Percentiles rank a stretch among this genome's conserved stretches.
These are phyloP conservation scores for Brachionus sp. DNA, from an alignment of 1,140 invertebrate genomes.

Conservation along the genomic window DNA sequence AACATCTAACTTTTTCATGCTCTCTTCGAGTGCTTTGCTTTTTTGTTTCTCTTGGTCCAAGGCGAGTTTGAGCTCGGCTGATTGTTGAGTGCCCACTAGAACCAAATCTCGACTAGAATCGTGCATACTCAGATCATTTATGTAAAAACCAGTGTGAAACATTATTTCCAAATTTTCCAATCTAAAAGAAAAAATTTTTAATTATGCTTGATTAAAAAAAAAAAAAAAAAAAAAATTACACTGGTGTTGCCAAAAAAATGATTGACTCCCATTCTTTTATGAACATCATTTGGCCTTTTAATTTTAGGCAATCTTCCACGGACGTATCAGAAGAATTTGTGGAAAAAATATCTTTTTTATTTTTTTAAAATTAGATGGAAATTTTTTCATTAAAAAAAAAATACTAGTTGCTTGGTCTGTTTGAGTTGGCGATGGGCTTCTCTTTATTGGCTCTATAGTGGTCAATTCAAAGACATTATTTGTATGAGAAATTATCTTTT, in stretches of 20 bases:
- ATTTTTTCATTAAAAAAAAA: not conserved
- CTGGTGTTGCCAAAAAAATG: conserved; percentile 88
- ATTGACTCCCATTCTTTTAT: conserved; percentile 96
- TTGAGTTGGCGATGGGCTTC: not conserved
- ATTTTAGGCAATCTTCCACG: conserved; percentile 48
- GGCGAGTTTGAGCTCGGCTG: conserved; percentile 87
- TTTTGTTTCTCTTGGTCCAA: conserved; percentile 91
- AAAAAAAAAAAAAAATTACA: conserved; percentile 60
- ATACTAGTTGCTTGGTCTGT: not conserved
- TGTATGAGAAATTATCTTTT: conserved; percentile 81
- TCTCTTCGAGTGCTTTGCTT: conserved; percentile 90
- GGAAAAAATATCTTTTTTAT: not conserved
- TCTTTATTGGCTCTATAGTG: conserved; percentile 72
- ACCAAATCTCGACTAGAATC: conserved; percentile 95
- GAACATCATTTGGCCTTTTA: conserved; percentile 89
- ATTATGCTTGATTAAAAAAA: not conserved
- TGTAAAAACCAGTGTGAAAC: conserved; percentile 82
- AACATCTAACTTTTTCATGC: conserved; percentile 87
- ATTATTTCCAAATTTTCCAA: conserved; percentile 86
- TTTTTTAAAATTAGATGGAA: not conserved
- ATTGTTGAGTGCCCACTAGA: conserved; percentile 91
- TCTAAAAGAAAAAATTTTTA: conserved; percentile 49
- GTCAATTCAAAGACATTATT: conserved; percentile 93
- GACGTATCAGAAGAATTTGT: not conserved
- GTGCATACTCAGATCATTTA: conserved; percentile 95